Evolutionary conservation across 2,797 vertebrate genomes (phyloP).

Genomic region (Sylvilagus floridanus): DNA sequence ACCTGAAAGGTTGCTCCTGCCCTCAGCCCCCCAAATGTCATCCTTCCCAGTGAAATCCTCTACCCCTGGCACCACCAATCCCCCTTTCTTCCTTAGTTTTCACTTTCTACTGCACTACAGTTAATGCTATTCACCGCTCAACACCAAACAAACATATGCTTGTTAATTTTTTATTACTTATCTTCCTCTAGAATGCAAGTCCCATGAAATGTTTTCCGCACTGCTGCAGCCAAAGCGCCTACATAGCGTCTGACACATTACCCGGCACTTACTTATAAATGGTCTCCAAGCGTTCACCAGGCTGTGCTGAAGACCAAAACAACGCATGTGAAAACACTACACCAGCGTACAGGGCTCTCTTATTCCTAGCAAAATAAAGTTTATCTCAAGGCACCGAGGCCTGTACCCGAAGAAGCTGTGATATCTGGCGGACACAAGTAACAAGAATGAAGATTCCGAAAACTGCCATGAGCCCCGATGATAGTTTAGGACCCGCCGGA

Average conservation of each 20-base stretch:
- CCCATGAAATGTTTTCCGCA: background rate
- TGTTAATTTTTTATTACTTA: background rate
- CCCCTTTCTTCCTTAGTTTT: background rate
- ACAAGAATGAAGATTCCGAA: conserved; percentile 25
- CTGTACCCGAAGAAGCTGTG: background rate
- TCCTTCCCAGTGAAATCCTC: background rate
- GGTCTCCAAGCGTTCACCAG: background rate
- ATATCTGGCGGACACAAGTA: conserved; percentile 27
- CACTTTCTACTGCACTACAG: background rate
- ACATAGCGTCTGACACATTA: background rate
- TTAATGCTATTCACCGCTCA: background rate
- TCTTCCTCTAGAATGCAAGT: conserved; percentile 11
- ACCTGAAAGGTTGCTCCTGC: background rate
- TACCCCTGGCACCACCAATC: too few species aligned
- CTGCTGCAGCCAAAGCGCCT: background rate
- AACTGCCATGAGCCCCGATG: background rate
- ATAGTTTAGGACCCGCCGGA: background rate
- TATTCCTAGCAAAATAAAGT: conserved; percentile 1
- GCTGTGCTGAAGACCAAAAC: background rate
- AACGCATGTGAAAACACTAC: background rate
- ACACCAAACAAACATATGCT: background rate
- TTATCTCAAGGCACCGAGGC: background rate
- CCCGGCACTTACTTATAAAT: too few species aligned
- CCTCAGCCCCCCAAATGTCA: background rate
- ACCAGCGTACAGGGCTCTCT: background rate